Conservation (phyloP, 1,140 invertebrate species). For the Pogonus chalceus region DNA sequence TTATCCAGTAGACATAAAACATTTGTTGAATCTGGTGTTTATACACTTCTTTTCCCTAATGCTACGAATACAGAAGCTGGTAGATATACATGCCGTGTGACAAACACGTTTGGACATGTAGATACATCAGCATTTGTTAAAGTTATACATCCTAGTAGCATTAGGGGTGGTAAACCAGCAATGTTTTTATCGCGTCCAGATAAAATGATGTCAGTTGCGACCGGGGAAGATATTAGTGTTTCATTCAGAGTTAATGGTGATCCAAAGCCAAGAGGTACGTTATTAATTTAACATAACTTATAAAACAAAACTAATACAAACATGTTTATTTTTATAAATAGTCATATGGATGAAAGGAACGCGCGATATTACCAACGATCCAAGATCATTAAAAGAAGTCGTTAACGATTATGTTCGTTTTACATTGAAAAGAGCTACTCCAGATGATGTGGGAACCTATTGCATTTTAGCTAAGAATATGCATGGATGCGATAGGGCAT, state of each 20-base stretch:
- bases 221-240: slow-evolving; percentile 69
- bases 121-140: slow-evolving; percentile 59
- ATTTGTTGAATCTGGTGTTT: slow-evolving; percentile 70
- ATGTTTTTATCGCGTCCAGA: slow-evolving; percentile 68
- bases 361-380: slow-evolving; percentile 67
- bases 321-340: slow-evolving; percentile 33
- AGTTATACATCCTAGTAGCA: slow-evolving; percentile 47
- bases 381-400: slow-evolving; percentile 66
- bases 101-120: slow-evolving; percentile 65
- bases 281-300: no score
- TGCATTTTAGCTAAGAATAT: slow-evolving; percentile 86
- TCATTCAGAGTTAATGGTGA: slow-evolving; percentile 69
- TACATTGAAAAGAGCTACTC: slow-evolving; percentile 72
- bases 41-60: slow-evolving; percentile 72
- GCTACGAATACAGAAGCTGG: slow-evolving; percentile 76
- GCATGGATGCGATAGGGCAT: slow-evolving; percentile 75
- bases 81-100: slow-evolving; percentile 74
- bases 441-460: slow-evolving; percentile 87
- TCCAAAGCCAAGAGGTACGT: slow-evolving; percentile 71
- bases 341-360: slow-evolving; percentile 80
- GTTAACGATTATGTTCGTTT: slow-evolving; percentile 78
- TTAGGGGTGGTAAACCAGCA: slow-evolving; percentile 59
- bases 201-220: slow-evolving; percentile 57
- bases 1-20: slow-evolving; percentile 47
- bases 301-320: no score